Base-by-base conservation (phyloP, 2,888 invertebrate genomes). In the Nycteola revayana region DNA sequence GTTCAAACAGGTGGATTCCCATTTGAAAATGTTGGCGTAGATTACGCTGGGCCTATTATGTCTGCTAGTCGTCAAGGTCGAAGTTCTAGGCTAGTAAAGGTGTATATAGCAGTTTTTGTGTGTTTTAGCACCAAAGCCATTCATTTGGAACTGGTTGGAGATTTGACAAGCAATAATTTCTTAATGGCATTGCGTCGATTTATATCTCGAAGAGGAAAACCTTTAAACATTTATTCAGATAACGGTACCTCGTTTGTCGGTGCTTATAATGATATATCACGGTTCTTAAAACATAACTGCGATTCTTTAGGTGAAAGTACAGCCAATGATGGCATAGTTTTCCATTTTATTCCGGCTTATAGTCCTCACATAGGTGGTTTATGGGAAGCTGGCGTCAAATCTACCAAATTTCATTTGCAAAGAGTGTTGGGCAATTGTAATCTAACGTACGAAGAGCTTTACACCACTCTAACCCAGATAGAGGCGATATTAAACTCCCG, bases 291-390 rank as follows among this genome's bases (percentile, higher is more conserved):
- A 5, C 5, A 3, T 3, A 2, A 5, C 2, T 3, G 5, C 4
- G 11, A 21, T 9, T n/a, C 8, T 6, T 20, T 22, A 18, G 6
- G 10, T 25, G 32, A 30, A 10, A 42, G 21, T 32, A 36, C 42
- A 10, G 14, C 32, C 24, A 8, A 10, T 5, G 39, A 46, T 34
- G 36, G 36, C 21, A 23, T 46, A 26, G 11, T 32, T 26, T 42
- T 42, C 17, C 20, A 23, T 7, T 46, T 42, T n/a, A 34, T 28
- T 4, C 39, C 46, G 7, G 36, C 42, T 7, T 45, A 45, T 18
- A 35, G 37, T 11, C 41, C 37, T 14, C 35, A 38, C 23, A 38
- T 45, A 27, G 27, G 25, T n/a, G 23, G 40, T 7, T 14, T 26
- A 10, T 14, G 5, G 14, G 14, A 14, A 5, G 14, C 14, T 2